phyloP scores from a whole-genome alignment of 2,113 vertebrate genomes.

The Elgaria multicarinata region DNA sequence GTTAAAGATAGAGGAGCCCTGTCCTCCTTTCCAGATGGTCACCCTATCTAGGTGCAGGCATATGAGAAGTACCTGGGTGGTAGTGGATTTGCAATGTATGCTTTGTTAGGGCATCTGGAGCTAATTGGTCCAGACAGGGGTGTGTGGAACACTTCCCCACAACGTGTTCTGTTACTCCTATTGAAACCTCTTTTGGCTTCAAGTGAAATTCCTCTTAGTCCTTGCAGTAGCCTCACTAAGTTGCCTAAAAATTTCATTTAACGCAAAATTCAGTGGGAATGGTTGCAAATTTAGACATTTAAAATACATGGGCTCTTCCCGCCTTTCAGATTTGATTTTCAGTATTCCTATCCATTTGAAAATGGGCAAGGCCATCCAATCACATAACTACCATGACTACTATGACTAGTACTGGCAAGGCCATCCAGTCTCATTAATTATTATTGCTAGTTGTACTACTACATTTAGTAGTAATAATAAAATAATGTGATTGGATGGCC shows the following conservation, averaged over 20 bases:
- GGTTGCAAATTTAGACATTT: not conserved
- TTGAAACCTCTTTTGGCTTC: not conserved
- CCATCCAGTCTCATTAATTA: too few relatives aligned
- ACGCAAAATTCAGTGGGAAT: not conserved
- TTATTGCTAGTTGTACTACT: too few relatives aligned
- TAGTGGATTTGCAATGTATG: not conserved
- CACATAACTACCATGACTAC: not conserved
- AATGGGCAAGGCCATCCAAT: not conserved
- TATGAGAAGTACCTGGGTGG: not conserved
- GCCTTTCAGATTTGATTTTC: not conserved
- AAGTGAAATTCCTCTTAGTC: not conserved
- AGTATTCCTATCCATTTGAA: not conserved
- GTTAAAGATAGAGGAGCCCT: too few relatives aligned
- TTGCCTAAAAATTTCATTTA: not conserved
- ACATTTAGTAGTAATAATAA: too few relatives aligned
- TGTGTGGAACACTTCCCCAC: too few relatives aligned
- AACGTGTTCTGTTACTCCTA: not conserved
- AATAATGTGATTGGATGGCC: too few relatives aligned
- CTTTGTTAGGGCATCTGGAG: not conserved
- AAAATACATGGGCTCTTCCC: not conserved
- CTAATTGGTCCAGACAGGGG: not conserved
- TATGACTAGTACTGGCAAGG: not conserved
- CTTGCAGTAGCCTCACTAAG: not conserved
- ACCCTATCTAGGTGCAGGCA: not conserved
- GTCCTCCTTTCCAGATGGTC: too few relatives aligned